These are phyloP conservation scores for Cossypha caffra DNA, from an alignment of 2,797 vertebrate species.

Conservation along the genomic window DNA sequence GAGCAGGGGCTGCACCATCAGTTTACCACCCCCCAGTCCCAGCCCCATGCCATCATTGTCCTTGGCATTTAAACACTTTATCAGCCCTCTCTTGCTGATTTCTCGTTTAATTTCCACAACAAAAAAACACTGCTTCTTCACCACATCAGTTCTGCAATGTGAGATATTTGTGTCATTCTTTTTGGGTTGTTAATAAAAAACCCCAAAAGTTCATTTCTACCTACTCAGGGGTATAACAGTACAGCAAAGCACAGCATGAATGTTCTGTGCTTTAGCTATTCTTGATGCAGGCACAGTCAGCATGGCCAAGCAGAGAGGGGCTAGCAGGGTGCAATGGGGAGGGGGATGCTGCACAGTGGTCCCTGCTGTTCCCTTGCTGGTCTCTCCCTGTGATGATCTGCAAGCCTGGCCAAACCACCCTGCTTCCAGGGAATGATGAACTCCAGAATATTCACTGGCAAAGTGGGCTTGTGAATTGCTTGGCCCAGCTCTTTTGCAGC, in stretches of 20 bases:
- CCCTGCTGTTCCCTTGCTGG: neutral
- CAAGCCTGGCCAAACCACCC: neutral
- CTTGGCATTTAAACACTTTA: neutral
- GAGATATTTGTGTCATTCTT: fast-evolving
- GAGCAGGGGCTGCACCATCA: neutral
- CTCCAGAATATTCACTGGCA: neutral
- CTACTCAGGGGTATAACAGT: neutral
- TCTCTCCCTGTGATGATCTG: neutral
- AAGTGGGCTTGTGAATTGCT: neutral
- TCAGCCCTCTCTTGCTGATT: neutral
- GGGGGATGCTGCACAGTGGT: neutral
- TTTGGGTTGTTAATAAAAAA: neutral
- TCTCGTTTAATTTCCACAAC: neutral
- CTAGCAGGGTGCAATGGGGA: neutral
- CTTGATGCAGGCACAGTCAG: neutral
- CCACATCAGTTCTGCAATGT: fast-evolving
- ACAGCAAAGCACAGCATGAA: neutral
- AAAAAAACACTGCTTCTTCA: neutral
- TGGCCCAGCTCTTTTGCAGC: neutral
- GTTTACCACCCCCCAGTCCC: neutral
- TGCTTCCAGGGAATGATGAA: neutral
- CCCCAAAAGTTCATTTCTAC: neutral
- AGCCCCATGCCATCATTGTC: neutral
- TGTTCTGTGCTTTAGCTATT: neutral
- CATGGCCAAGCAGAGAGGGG: neutral